Evolutionary conservation across 2,797 vertebrate species (phyloP).

Genomic region (Xyrichtys novacula): DNA sequence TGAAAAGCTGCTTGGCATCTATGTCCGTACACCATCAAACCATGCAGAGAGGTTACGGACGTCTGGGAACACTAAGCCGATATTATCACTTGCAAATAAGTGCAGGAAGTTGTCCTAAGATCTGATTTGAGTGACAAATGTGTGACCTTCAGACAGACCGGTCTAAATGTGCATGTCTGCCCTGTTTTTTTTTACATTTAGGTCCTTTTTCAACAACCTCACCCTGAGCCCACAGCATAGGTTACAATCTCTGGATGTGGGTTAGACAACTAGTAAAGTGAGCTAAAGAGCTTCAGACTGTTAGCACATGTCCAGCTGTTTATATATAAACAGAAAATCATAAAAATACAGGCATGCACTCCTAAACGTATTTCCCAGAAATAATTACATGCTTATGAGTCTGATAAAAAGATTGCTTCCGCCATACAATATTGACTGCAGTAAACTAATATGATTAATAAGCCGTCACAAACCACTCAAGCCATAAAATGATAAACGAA

Average conservation of each 20-base stretch:
- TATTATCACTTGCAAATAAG: not conserved
- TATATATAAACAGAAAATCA: not conserved
- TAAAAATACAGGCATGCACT: not conserved
- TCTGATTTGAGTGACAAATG: slow-evolving; percentile 3
- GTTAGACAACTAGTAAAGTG: not conserved
- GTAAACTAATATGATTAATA: slow-evolving; percentile 31
- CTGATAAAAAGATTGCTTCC: slow-evolving; percentile 9
- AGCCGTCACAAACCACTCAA: slow-evolving; percentile 49
- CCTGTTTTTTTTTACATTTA: not conserved
- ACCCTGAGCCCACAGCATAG: not conserved
- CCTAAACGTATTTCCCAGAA: not conserved
- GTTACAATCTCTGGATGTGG: not conserved
- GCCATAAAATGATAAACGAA: slow-evolving; percentile 48
- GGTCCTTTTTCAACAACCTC: not conserved
- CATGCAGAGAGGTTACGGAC: not conserved
- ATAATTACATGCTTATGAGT: slow-evolving; percentile 5
- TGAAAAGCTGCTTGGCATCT: not conserved
- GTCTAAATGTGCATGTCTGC: not conserved
- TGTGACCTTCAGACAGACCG: too few species aligned
- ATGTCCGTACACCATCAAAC: not conserved
- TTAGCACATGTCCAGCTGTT: not conserved
- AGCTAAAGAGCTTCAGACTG: slow-evolving; percentile 2
- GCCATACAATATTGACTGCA: slow-evolving; percentile 18
- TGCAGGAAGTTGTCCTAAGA: not conserved
- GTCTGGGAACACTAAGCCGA: not conserved